phyloP scores from a whole-genome alignment of 2,797 vertebrate genomes.

The Tokudaia muenninki region DNA sequence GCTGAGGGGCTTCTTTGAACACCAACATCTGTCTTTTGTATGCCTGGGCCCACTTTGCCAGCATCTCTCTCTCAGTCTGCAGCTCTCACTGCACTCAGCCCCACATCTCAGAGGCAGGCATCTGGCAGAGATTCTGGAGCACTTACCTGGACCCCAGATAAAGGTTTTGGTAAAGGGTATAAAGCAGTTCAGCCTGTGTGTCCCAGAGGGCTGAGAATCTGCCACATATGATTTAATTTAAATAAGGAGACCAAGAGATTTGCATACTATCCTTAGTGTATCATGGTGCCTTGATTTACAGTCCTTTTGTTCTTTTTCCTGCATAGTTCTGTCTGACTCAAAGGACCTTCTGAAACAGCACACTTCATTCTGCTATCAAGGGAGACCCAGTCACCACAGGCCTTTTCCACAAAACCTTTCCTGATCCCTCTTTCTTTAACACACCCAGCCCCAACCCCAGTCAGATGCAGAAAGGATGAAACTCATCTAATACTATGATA shows the following conservation, averaged over 20 bases:
- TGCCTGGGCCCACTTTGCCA: too few relatives aligned
- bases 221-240: not conserved
- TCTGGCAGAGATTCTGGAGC: not conserved
- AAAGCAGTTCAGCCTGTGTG: not conserved
- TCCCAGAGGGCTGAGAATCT: not conserved
- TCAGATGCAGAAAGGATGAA: not conserved
- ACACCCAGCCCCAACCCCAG: fast-evolving
- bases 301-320: not conserved
- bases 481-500: not conserved
- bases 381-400: not conserved
- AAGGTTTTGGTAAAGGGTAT: not conserved
- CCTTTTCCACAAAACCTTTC: not conserved
- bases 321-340: not conserved
- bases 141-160: not conserved
- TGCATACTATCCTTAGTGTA: not conserved
- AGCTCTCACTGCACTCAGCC: not conserved
- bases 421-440: too few relatives aligned
- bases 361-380: not conserved
- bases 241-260: not conserved
- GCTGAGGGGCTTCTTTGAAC: not conserved
- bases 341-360: not conserved
- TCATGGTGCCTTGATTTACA: not conserved
- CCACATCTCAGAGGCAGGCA: too few relatives aligned
- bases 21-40: not conserved
- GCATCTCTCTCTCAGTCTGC: not conserved